These are phyloP conservation scores for Rambutsinella grinnellia DNA, from an alignment of 2,888 invertebrate species.

Conservation along the genomic window DNA sequence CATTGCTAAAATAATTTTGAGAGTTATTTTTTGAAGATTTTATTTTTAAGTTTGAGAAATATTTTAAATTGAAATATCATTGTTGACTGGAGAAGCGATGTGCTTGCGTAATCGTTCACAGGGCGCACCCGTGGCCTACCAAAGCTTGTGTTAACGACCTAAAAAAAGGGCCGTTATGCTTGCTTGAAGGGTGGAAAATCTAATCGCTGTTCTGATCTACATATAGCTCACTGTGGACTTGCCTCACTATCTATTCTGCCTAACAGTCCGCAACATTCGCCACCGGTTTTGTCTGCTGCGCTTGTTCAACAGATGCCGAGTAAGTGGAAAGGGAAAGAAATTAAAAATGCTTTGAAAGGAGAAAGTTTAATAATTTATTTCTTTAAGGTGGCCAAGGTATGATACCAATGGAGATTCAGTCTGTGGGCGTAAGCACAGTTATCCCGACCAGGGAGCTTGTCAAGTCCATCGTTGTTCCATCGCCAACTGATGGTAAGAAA, in stretches of 20 bases:
- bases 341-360: background rate
- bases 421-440: conserved; percentile 23
- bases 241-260: conserved; percentile 24
- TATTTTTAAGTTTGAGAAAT: background rate
- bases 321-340: too few species aligned
- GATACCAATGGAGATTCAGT: conserved; percentile 40
- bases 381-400: conserved; percentile 43
- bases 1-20: too few species aligned
- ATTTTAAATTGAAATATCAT: background rate
- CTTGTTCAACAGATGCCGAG: conserved; percentile 42
- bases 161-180: conserved; percentile 53
- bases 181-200: conserved; percentile 40
- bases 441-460: conserved; percentile 27
- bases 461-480: conserved; percentile 34
- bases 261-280: conserved; percentile 28
- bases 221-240: conserved; percentile 56
- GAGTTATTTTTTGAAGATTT: too few species aligned
- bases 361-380: background rate
- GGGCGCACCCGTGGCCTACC: conserved; percentile 61
- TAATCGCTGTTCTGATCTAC: conserved; percentile 62
- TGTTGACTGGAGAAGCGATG: conserved; percentile 19
- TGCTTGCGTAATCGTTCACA: conserved; percentile 67
- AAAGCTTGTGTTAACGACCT: conserved; percentile 63
- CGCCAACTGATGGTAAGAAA: conserved; percentile 37
- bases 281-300: conserved; percentile 13